Evolutionary conservation across 1,140 invertebrate species (phyloP).

Genomic region (Fopius arisanus): DNA sequence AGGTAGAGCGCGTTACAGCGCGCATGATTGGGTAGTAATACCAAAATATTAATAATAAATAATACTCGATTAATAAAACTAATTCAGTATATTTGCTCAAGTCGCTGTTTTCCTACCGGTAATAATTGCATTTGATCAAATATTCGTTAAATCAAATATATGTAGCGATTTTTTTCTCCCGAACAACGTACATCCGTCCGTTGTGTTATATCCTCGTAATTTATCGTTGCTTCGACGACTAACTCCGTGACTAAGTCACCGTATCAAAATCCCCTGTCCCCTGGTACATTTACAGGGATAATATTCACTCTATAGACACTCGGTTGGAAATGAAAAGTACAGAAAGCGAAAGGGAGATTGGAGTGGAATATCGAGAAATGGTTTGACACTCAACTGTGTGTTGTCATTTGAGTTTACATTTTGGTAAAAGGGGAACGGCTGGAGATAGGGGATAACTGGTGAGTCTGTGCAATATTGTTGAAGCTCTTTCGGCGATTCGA

Average conservation of each 20-base stretch:
- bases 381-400: conserved; percentile 31
- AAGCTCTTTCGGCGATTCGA: conserved; percentile 49
- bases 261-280: conserved; percentile 31
- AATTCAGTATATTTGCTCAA: too few relatives aligned
- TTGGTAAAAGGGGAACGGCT: conserved; percentile 29
- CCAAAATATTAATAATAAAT: too few relatives aligned
- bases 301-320: conserved; percentile 1
- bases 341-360: background rate
- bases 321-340: background rate
- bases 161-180: background rate
- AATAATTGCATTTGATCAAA: background rate
- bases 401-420: conserved; percentile 50
- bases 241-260: conserved; percentile 35
- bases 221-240: conserved; percentile 9
- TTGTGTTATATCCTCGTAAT: conserved; percentile 2
- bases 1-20: too few relatives aligned
- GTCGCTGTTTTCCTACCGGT: too few relatives aligned
- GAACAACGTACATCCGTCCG: background rate
- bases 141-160: too few relatives aligned
- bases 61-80: too few relatives aligned
- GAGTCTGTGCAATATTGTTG: conserved; percentile 41
- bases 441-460: conserved; percentile 27
- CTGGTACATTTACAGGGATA: background rate
- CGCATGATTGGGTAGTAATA: too few relatives aligned
- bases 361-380: conserved; percentile 15